Percentiles rank a stretch among this genome's conserved stretches.
phyloP scores from a whole-genome alignment of 2,113 vertebrate genomes.

The Callionymus lyra region DNA sequence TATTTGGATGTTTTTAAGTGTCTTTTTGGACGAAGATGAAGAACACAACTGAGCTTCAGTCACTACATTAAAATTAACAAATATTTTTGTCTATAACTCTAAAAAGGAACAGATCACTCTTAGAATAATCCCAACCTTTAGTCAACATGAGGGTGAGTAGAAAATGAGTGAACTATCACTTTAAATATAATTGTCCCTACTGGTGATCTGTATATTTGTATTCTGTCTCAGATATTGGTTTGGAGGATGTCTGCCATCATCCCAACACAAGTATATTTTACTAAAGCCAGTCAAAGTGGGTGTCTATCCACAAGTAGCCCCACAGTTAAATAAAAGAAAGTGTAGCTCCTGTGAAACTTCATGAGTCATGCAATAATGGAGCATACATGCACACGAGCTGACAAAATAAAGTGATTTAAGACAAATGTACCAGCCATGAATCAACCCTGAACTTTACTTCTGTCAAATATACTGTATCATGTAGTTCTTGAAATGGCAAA shows the following conservation, averaged over 20 bases:
- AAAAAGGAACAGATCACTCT: no score
- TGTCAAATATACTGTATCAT: slow-evolving; percentile 15
- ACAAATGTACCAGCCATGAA: slow-evolving; percentile 29
- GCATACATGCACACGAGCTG: slow-evolving; percentile 11
- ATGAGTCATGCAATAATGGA: slow-evolving; percentile 21
- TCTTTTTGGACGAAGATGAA: no score
- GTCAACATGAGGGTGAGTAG: no score
- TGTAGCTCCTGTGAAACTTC: slow-evolving; percentile 4
- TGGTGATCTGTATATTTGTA: no score
- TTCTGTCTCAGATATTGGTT: background rate
- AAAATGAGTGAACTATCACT: no score
- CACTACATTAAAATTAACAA: no score
- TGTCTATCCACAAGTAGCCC: slow-evolving; percentile 3
- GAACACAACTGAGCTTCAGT: no score
- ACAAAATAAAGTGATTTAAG: slow-evolving; percentile 21
- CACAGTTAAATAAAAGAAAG: background rate
- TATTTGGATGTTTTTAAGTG: no score
- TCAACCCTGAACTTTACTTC: slow-evolving; percentile 17
- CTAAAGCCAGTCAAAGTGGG: slow-evolving; percentile 6
- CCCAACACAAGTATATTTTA: no score
- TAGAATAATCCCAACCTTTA: no score
- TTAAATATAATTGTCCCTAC: no score
- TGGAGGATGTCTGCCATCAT: background rate
- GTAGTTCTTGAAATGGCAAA: slow-evolving; percentile 27
- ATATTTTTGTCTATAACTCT: no score